A percentile compares a stretch with the other conserved stretches of the same genome.
phyloP scores from a whole-genome alignment of 2,888 invertebrate species.

The Biston betularia region DNA sequence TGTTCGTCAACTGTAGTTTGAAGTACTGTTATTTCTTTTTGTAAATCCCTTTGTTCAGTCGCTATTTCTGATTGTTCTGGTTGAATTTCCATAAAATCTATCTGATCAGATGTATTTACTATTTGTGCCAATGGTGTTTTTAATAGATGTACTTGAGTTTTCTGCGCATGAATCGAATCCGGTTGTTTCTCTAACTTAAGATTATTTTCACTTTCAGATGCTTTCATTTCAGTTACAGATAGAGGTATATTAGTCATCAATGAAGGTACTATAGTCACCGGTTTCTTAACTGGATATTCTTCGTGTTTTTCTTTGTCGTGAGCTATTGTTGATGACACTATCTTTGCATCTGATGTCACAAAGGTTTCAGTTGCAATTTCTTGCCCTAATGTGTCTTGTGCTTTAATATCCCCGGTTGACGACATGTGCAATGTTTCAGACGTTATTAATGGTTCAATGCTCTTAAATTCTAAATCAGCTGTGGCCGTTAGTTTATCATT shows the following conservation, averaged over 20 bases:
- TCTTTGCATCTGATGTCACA: slow-evolving; percentile 88
- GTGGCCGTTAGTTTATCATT: slow-evolving; percentile 79
- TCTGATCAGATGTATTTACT: slow-evolving; percentile 74
- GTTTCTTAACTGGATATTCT: slow-evolving; percentile 58
- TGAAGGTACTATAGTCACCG: slow-evolving; percentile 73
- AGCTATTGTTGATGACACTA: slow-evolving; percentile 85
- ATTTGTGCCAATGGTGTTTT: slow-evolving; percentile 76
- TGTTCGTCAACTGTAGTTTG: slow-evolving; percentile 83
- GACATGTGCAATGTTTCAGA: slow-evolving; percentile 82
- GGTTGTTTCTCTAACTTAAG: slow-evolving; percentile 70
- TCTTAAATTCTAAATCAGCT: slow-evolving; percentile 86
- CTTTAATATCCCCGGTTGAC: slow-evolving; percentile 79
- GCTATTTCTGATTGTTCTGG: slow-evolving; percentile 61
- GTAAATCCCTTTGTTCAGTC: slow-evolving; percentile 65
- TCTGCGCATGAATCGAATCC: slow-evolving; percentile 55
- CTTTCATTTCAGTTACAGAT: slow-evolving; percentile 87
- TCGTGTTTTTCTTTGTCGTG: slow-evolving; percentile 88
- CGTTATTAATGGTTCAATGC: slow-evolving; percentile 87
- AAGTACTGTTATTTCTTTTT: slow-evolving; percentile 71
- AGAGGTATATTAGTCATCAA: slow-evolving; percentile 87
- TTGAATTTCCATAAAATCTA: slow-evolving; percentile 59
- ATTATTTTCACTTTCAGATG: slow-evolving; percentile 88
- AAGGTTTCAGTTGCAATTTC: slow-evolving; percentile 76
- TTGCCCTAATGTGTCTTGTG: slow-evolving; percentile 78
- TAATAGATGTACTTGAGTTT: slow-evolving; percentile 66